Conservation (phyloP, 2,113 vertebrate genomes). For the Pantherophis guttatus region DNA sequence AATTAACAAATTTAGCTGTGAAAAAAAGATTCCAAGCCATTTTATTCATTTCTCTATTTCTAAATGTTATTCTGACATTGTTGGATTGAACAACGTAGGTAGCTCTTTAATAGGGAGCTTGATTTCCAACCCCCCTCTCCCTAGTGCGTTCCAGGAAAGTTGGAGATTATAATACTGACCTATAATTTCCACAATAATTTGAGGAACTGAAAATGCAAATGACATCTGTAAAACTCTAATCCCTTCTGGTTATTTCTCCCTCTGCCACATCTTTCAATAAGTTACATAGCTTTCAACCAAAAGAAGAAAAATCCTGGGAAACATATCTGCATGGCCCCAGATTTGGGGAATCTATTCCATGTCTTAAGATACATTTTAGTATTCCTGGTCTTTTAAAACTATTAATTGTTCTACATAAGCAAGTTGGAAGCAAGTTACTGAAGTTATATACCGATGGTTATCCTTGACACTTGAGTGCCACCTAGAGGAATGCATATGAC, state of each 20-base stretch:
- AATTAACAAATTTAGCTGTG: background rate
- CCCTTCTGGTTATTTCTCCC: background rate
- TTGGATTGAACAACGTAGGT: background rate
- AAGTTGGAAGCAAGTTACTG: background rate
- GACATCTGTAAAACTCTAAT: conserved; percentile 3
- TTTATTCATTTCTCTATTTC: background rate
- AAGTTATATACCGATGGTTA: background rate
- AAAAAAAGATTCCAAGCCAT: background rate
- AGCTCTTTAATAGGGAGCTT: background rate
- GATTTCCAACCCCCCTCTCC: background rate
- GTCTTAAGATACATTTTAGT: background rate
- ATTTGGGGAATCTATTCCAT: background rate
- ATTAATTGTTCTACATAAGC: background rate
- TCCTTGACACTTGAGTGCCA: conserved; percentile 66
- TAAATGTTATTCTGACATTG: background rate
- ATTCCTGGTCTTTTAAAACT: background rate
- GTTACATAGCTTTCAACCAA: background rate
- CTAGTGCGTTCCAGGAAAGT: background rate
- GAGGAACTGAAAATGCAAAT: background rate
- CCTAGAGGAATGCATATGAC: conserved; percentile 55
- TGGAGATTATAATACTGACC: background rate
- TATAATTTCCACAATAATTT: background rate
- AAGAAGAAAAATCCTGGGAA: background rate
- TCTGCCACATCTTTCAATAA: background rate
- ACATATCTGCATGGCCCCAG: background rate